phyloP scores from a whole-genome alignment of 2,797 vertebrate genomes.

The Eulemur coronatus region DNA sequence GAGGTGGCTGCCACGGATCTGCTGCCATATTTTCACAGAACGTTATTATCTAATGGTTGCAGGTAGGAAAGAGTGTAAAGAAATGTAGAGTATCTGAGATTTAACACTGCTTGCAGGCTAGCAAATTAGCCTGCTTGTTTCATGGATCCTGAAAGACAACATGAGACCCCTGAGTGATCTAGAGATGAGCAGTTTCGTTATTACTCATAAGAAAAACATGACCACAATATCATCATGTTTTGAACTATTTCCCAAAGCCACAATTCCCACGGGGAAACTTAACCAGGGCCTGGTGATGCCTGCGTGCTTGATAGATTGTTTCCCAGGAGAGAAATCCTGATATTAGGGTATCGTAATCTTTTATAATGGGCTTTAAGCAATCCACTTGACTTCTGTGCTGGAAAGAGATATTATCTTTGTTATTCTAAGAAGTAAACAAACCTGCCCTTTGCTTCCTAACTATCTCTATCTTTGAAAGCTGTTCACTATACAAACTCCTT shows the following conservation, averaged over 20 bases:
- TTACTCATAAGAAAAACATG: not conserved
- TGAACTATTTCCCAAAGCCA: not conserved
- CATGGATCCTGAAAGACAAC: not conserved
- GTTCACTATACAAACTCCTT: not conserved
- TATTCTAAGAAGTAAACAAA: not conserved
- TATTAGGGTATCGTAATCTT: not conserved
- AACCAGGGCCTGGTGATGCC: not conserved
- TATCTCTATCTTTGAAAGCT: not conserved
- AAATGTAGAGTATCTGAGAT: not conserved
- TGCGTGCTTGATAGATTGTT: not conserved
- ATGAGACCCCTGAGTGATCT: not conserved
- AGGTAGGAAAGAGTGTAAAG: not conserved
- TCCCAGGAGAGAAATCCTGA: not conserved
- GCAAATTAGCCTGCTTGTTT: not conserved
- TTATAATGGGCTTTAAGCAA: not conserved
- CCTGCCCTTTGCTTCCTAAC: not conserved
- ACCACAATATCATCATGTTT: not conserved
- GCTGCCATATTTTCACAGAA: not conserved
- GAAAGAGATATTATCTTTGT: not conserved
- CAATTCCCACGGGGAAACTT: not conserved
- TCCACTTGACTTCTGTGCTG: not conserved
- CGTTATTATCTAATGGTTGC: not conserved
- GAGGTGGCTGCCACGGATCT: not conserved
- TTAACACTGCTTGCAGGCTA: not conserved
- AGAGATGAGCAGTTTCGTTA: not conserved